phyloP scores from a whole-genome alignment of 2,113 vertebrate genomes.

The Propithecus coquereli region DNA sequence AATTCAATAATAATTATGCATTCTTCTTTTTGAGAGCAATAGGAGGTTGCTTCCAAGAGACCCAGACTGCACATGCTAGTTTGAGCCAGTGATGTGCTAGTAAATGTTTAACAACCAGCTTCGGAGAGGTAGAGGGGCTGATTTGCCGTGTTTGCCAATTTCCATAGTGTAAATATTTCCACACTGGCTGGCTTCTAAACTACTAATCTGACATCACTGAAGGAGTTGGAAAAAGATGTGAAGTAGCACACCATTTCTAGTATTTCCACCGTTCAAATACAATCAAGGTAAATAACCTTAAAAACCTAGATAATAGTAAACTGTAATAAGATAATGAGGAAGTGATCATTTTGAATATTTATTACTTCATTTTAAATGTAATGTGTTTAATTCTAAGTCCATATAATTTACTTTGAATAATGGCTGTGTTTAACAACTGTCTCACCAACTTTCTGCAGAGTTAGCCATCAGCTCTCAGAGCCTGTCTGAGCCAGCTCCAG shows the following conservation, averaged over 20 bases:
- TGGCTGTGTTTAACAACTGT: background rate
- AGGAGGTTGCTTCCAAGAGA: background rate
- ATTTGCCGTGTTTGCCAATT: background rate
- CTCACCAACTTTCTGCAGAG: background rate
- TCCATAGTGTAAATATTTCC: background rate
- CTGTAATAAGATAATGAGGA: background rate
- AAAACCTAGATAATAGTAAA: background rate
- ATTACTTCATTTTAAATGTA: background rate
- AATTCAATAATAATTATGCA: background rate
- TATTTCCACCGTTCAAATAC: background rate
- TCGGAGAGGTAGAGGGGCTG: background rate
- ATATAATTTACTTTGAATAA: background rate
- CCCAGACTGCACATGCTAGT: background rate
- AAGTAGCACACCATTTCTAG: background rate
- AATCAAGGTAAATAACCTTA: background rate
- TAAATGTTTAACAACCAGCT: background rate
- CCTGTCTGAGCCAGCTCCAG: background rate
- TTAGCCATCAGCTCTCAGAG: background rate
- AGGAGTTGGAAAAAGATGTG: background rate
- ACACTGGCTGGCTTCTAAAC: background rate
- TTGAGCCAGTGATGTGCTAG: background rate
- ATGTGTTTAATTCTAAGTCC: background rate
- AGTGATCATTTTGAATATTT: background rate
- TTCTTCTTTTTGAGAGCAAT: background rate
- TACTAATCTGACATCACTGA: background rate